phyloP scores from a whole-genome alignment of 2,888 invertebrate genomes.

The Monopis laevigella region DNA sequence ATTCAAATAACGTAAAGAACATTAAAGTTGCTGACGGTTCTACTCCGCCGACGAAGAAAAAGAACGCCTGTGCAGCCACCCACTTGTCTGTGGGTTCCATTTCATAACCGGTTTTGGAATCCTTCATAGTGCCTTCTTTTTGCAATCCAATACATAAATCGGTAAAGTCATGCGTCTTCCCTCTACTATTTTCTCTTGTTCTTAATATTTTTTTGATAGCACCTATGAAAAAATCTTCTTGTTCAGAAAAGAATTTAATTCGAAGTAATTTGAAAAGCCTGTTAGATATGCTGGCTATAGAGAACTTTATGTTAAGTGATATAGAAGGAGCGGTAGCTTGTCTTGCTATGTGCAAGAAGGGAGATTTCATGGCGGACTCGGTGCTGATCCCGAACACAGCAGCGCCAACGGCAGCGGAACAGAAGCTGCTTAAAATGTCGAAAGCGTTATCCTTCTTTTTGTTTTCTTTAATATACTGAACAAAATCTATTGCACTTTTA shows the following conservation, averaged over 20 bases:
- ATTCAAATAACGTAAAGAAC: slow-evolving; percentile 37
- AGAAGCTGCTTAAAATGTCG: slow-evolving; percentile 5
- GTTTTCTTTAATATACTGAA: slow-evolving; percentile 27
- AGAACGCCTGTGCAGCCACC: slow-evolving; percentile 48
- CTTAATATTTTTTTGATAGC: slow-evolving; percentile 34
- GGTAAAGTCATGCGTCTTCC: slow-evolving; percentile 35
- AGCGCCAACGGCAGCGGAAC: slow-evolving; percentile 18
- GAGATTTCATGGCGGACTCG: slow-evolving; percentile 21
- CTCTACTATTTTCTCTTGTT: slow-evolving; percentile 24
- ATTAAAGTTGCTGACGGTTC: slow-evolving; percentile 47
- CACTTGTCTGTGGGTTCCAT: slow-evolving; percentile 36
- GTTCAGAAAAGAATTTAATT: slow-evolving; percentile 32
- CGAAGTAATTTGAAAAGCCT: slow-evolving; percentile 27
- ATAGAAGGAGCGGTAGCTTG: slow-evolving; percentile 26
- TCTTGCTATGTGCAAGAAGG: slow-evolving; percentile 29
- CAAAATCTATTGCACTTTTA: slow-evolving; percentile 37
- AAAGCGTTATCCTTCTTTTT: slow-evolving; percentile 13
- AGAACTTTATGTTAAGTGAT: slow-evolving; percentile 23
- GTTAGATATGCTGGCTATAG: slow-evolving; percentile 26
- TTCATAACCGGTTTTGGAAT: slow-evolving; percentile 29
- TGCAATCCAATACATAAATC: slow-evolving; percentile 39
- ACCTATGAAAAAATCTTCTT: slow-evolving; percentile 37
- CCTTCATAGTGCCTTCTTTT: slow-evolving; percentile 32
- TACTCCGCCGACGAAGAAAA: slow-evolving; percentile 52
- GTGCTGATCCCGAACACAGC: slow-evolving; percentile 27